Conservation (phyloP, 2,113 vertebrate genomes). For the Corvus cornix region DNA sequence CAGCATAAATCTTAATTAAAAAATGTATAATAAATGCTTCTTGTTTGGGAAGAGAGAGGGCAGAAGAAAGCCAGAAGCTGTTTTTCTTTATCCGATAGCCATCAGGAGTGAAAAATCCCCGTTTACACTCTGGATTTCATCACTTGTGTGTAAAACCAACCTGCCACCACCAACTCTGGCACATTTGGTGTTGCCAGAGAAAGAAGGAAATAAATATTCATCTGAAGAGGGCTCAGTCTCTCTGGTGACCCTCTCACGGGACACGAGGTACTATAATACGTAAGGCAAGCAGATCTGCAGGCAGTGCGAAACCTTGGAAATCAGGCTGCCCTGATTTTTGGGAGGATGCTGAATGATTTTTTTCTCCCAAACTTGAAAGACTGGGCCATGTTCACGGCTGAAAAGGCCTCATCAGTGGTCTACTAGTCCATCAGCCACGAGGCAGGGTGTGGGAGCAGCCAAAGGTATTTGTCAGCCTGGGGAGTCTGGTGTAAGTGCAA, state of each 20-base stretch:
- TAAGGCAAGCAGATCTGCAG: background rate
- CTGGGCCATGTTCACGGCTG: background rate
- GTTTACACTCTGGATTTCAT: background rate
- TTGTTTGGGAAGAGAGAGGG: conserved; percentile 5
- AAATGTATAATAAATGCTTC: background rate
- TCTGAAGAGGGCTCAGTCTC: background rate
- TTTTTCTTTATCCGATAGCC: background rate
- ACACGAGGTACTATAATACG: background rate
- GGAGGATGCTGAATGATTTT: background rate
- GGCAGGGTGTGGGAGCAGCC: background rate
- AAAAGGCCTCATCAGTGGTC: background rate
- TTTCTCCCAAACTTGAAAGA: background rate
- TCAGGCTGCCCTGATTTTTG: background rate
- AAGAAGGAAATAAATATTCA: background rate
- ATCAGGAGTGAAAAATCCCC: conserved; percentile 4
- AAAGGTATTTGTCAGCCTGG: background rate
- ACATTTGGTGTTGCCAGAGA: background rate
- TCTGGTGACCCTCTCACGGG: background rate
- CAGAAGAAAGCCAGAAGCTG: conserved; percentile 23
- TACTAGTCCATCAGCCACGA: background rate
- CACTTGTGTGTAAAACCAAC: background rate
- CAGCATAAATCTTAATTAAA: conserved; percentile 37
- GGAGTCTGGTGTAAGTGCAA: background rate
- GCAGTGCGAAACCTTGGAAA: background rate
- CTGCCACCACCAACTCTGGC: background rate